These are phyloP conservation scores for Ornithoptera alexandrae DNA, from an alignment of 2,888 invertebrate genomes.

Conservation along the genomic window DNA sequence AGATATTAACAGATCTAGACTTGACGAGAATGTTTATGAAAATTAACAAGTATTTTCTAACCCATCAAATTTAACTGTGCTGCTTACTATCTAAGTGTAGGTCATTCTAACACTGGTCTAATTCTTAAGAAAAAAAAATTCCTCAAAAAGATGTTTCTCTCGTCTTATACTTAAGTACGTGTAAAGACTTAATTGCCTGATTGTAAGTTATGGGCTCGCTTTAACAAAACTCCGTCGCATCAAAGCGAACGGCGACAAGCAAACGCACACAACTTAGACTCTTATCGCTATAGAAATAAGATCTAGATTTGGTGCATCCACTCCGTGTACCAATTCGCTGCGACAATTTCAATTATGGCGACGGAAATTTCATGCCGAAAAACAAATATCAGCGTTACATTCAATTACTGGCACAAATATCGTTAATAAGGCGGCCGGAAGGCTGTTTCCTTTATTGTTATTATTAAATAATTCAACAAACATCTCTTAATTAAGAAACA, in stretches of 20 bases:
- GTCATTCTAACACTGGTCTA: too few species aligned
- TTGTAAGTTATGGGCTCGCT: neutral
- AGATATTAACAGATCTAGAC: too few species aligned
- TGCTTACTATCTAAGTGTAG: too few species aligned
- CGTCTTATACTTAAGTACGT: neutral
- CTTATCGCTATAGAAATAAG: conserved; percentile 25
- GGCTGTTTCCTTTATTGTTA: neutral
- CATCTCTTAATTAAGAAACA: neutral
- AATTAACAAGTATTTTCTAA: too few species aligned
- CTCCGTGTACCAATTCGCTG: neutral
- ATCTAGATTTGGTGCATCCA: conserved; percentile 12
- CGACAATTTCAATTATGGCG: conserved; percentile 22
- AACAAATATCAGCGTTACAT: conserved; percentile 11
- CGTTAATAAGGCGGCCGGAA: conserved; percentile 4
- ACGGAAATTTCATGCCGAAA: conserved; percentile 16
- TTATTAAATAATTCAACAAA: neutral
- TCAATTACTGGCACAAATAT: conserved; percentile 7
- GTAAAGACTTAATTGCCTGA: conserved; percentile 5
- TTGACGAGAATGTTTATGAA: too few species aligned
- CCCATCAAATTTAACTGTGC: too few species aligned
- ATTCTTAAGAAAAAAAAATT: neutral
- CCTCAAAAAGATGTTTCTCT: neutral
- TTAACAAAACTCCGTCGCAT: conserved; percentile 7
- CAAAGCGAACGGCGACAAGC: conserved; percentile 16
- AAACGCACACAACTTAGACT: conserved; percentile 13